Percentiles rank a stretch among this genome's conserved stretches.
Evolutionary conservation across 2,888 invertebrate genomes (phyloP).

Genomic region (Malacosoma neustria): DNA sequence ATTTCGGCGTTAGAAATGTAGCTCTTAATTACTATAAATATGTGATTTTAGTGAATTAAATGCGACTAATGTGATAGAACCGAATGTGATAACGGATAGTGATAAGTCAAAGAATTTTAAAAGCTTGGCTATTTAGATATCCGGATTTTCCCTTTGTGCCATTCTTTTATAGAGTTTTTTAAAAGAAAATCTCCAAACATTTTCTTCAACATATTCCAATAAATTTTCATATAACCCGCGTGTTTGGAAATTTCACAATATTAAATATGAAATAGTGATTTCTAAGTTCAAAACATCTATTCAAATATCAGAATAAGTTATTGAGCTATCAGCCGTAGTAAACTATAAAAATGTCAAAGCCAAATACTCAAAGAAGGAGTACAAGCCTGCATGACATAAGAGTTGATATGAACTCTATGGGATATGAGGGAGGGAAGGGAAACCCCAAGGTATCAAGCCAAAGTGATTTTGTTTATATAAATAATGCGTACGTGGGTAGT

Average conservation of each 20-base stretch:
- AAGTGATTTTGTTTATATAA: slow-evolving; percentile 47
- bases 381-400: not conserved
- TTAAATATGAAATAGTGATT: too few species aligned
- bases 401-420: not conserved
- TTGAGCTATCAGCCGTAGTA: too few species aligned
- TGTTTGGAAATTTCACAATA: too few species aligned
- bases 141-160: too few species aligned
- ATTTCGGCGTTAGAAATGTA: not conserved
- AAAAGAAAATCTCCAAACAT: too few species aligned
- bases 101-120: too few species aligned
- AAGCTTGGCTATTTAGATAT: too few species aligned
- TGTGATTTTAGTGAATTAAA: not conserved
- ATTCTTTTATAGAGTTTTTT: too few species aligned
- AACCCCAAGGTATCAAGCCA: slow-evolving; percentile 1
- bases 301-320: too few species aligned
- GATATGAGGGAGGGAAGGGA: not conserved
- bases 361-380: not conserved
- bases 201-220: too few species aligned
- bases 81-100: not conserved
- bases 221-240: too few species aligned
- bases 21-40: not conserved
- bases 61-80: not conserved
- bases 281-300: too few species aligned
- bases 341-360: not conserved
- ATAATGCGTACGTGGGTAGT: slow-evolving; percentile 48